Base-by-base conservation (phyloP, 2,888 invertebrate species). In the Chydorus sphaericus region DNA sequence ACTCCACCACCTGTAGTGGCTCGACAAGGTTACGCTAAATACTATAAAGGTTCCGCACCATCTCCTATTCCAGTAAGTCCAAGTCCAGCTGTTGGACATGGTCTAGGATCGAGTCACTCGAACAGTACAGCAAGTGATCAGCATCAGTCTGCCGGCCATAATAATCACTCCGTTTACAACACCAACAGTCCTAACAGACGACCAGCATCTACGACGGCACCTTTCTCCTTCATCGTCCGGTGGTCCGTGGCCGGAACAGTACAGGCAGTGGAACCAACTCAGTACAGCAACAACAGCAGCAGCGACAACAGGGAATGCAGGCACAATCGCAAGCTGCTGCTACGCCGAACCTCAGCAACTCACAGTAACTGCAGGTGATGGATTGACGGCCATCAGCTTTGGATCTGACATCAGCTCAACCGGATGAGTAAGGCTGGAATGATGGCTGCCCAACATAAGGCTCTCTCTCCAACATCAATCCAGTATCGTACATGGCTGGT, bases 401-500 rank as follows among this genome's bases (percentile, higher is more conserved):
- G 26, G 31, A 26, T 26, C 38, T 30, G 33, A 37, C 37, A 56
- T 26, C 28, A 37, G 26, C 33, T 31, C 36, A 28, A 54, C 28
- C 23, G 57, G 7, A 57, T 57, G 57, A 54, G 53, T 36, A 57
- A 55, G 57, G 57, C 54, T 7, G 57, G 57, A 18, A 57, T 57
- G 57, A 52, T 52, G 52, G 52, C 52, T 10, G 52, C 52, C 26
- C 52, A 52, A 18, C 57, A 57, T 31, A 70, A 61, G 36, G 60
- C 62, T 28, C 62, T 28, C 59, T 66, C 30, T n/a, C n/a, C n/a
- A n/a, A n/a, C n/a, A n/a, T n/a, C n/a, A 68, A 69, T 60, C 75
- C 78, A 18, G 75, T 78, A 6, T 64, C 67, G 57, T 83, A 83
- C 63, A 81, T 83, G 63, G 65, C 69, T 11, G 66, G 66, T 57